Evolutionary conservation across 2,113 vertebrate genomes (phyloP).

Genomic region (Limnothrissa miodon): DNA sequence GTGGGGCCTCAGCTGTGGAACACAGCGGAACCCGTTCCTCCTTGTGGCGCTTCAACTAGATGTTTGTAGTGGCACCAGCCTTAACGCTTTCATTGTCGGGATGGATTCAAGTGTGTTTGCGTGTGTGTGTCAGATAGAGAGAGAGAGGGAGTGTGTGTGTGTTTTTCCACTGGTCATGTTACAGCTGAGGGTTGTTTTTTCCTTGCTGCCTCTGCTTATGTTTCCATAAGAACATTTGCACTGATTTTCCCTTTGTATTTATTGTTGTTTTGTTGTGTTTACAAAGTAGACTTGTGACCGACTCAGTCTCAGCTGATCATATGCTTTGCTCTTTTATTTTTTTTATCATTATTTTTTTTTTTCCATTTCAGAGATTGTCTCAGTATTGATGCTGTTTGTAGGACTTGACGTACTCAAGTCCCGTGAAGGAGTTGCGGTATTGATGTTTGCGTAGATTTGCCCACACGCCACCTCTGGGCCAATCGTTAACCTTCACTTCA

Average conservation of each 20-base stretch:
- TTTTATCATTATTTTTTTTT: slow-evolving; percentile 21
- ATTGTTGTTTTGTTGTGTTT: background rate
- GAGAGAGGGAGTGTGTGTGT: background rate
- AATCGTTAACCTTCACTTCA: background rate
- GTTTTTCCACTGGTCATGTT: slow-evolving; percentile 20
- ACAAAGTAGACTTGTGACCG: background rate
- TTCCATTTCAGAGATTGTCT: slow-evolving; percentile 24
- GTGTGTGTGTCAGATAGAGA: background rate
- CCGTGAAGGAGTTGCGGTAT: background rate
- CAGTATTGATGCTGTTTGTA: background rate
- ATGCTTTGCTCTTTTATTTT: slow-evolving; percentile 2
- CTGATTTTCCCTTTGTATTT: background rate
- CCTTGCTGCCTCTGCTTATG: background rate
- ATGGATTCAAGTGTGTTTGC: background rate
- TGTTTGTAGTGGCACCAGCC: slow-evolving; percentile 37
- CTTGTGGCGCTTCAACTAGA: slow-evolving; percentile 29
- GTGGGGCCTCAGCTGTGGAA: slow-evolving; percentile 41
- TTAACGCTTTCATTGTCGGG: slow-evolving; percentile 39
- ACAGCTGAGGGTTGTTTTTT: slow-evolving; percentile 16
- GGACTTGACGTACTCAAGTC: background rate
- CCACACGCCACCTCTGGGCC: background rate
- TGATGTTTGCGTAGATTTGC: background rate
- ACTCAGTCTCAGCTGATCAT: background rate
- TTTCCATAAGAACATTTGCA: slow-evolving; percentile 8
- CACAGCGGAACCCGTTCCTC: slow-evolving; percentile 41